These are phyloP conservation scores for Arrhamphus sclerolepis DNA, from an alignment of 2,797 vertebrate species.

Conservation along the genomic window DNA sequence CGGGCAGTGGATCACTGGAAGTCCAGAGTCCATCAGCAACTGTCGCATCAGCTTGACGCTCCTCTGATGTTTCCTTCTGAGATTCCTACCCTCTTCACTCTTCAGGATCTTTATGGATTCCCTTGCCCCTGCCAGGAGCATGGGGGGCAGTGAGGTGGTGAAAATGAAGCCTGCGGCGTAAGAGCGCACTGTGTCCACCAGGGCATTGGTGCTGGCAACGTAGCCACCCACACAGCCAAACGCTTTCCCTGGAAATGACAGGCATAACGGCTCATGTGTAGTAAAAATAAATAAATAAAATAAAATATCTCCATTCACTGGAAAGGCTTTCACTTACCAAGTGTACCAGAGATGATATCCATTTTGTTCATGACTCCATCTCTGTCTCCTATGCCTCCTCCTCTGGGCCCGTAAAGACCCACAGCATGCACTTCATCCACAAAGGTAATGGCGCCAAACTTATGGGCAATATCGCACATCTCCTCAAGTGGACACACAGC, in stretches of 20 bases:
- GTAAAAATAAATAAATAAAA: not conserved
- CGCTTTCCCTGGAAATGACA: constrained; percentile 82
- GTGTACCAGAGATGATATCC: constrained; percentile 95
- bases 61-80: constrained; percentile 90
- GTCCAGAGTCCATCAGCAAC: constrained; percentile 91
- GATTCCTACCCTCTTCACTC: constrained; percentile 83
- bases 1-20: constrained; percentile 91
- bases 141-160: constrained; percentile 91
- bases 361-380: constrained; percentile 94
- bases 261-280: too few relatives aligned
- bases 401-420: constrained; percentile 89
- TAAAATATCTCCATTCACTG: not conserved
- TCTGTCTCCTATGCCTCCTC: constrained; percentile 92
- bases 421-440: constrained; percentile 96
- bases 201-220: constrained; percentile 81
- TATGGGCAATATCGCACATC: constrained; percentile 89
- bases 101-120: constrained; percentile 88
- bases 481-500: constrained; percentile 92
- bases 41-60: constrained; percentile 91
- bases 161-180: constrained; percentile 91
- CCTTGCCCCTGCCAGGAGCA: constrained; percentile 90
- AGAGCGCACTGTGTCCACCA: constrained; percentile 88
- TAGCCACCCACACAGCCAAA: constrained; percentile 90
- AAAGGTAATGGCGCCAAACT: constrained; percentile 92
- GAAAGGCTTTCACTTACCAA: constrained; percentile 78